Evolutionary conservation across 2,888 invertebrate genomes (phyloP), one percentile per base, ranked within the genome.

Genomic region (Craniophora ligustri): DNA sequence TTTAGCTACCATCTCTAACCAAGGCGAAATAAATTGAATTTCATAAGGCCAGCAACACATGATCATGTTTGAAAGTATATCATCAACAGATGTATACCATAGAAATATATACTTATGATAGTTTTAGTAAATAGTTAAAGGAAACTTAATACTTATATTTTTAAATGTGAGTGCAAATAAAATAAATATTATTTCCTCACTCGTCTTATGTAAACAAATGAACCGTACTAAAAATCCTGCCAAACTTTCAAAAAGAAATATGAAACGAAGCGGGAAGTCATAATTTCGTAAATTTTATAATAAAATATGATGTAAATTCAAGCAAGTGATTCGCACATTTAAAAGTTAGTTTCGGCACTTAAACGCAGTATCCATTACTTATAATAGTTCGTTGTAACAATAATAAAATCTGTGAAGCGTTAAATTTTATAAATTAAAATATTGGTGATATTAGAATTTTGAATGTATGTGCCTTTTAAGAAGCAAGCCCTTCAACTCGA

Each of bases 391-490:
- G 10, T 36, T 54, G 6, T n/a, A n/a, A n/a, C n/a, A n/a, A n/a
- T n/a, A n/a, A n/a, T n/a, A n/a, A n/a, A n/a, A n/a, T n/a, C n/a
- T n/a, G n/a, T n/a, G n/a, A n/a, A n/a, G n/a, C n/a, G n/a, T n/a
- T n/a, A n/a, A n/a, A n/a, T n/a, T 31, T 67, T n/a, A 23, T n/a
- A 23, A 64, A 46, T 39, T 39, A 39, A 35, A 40, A 57, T 48
- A 41, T 60, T 50, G 39, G 31, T 32, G 40, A 34, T 26, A 54
- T 61, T 59, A 54, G 40, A 55, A 42, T 59, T 57, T 62, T 48
- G 39, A 60, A 50, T 48, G 16, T 47, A 46, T 42, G 57, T 54
- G 51, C 59, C 60, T 64, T 78, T 75, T 73, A 73, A 70, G 72
- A 66, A 69, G 53, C 66, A 45, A 58, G 39, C 56, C 49, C 58